Conservation (phyloP, 2,888 invertebrate species). For the Cephus pulcher region DNA sequence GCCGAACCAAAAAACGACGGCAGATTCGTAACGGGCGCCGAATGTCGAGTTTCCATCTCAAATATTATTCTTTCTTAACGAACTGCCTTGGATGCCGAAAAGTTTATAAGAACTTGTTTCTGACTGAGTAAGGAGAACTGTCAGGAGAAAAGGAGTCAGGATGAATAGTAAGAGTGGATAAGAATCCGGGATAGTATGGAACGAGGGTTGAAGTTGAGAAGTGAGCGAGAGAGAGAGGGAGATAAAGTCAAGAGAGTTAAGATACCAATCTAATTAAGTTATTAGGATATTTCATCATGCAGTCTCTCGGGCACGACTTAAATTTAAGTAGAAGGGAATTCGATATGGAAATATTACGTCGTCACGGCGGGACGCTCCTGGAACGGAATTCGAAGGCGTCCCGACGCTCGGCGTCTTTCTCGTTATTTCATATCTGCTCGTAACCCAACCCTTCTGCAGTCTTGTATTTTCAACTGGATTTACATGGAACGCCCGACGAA, state of each 20-base stretch:
- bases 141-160: no score
- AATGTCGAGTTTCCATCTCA: slow-evolving; percentile 17
- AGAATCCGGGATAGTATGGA: neutral
- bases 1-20: no score
- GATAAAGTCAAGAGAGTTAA: neutral
- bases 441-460: no score
- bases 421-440: no score
- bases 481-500: no score
- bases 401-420: no score
- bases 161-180: neutral
- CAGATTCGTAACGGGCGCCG: no score
- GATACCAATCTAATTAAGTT: slow-evolving; percentile 31
- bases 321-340: neutral
- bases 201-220: neutral
- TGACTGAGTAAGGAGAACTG: neutral
- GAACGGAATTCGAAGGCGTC: no score
- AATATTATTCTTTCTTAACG: slow-evolving; percentile 47
- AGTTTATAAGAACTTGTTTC: slow-evolving; percentile 18
- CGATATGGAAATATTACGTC: no score
- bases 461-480: no score
- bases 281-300: slow-evolving; percentile 18
- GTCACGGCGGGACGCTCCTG: no score
- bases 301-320: neutral
- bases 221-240: slow-evolving; percentile 9
- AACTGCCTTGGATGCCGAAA: slow-evolving; percentile 30